Percentiles rank a stretch among this genome's conserved stretches.
These are phyloP conservation scores for Petrocephalus zakoni DNA, from an alignment of 2,113 vertebrate genomes.

Conservation along the genomic window DNA sequence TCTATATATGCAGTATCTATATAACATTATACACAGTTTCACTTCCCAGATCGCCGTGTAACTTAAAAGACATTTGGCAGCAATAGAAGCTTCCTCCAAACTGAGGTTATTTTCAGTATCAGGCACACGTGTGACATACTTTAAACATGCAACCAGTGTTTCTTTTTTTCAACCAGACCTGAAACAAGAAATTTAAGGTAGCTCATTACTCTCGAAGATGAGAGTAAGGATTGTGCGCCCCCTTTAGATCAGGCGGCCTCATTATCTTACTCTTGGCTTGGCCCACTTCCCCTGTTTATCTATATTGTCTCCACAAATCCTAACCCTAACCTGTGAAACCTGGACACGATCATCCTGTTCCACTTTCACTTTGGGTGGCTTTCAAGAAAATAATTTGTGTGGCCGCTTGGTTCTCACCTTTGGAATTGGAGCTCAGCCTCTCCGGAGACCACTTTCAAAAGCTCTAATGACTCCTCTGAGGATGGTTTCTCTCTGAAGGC, in stretches of 20 bases:
- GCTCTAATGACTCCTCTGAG: constrained; percentile 12
- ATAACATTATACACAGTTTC: neutral
- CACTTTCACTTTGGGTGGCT: neutral
- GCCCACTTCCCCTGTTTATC: neutral
- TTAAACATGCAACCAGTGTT: neutral
- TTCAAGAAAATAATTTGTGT: constrained; percentile 9
- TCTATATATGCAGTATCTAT: too few species aligned
- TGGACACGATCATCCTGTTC: neutral
- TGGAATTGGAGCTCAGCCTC: neutral
- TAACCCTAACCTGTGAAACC: neutral
- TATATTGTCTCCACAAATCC: neutral
- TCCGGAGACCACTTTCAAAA: neutral
- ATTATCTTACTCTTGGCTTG: neutral
- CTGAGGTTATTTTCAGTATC: neutral
- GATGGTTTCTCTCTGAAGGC: neutral
- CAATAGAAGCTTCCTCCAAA: neutral
- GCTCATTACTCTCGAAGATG: neutral
- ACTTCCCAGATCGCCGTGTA: neutral
- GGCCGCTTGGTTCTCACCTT: neutral
- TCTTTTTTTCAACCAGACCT: neutral
- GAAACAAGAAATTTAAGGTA: neutral
- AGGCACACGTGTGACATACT: neutral
- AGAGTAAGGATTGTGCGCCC: neutral
- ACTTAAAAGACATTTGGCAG: neutral
- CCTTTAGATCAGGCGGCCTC: neutral